Evolutionary conservation across 2,113 vertebrate genomes (phyloP), one percentile per base, ranked within the genome.

Genomic region (Suricata suricatta): DNA sequence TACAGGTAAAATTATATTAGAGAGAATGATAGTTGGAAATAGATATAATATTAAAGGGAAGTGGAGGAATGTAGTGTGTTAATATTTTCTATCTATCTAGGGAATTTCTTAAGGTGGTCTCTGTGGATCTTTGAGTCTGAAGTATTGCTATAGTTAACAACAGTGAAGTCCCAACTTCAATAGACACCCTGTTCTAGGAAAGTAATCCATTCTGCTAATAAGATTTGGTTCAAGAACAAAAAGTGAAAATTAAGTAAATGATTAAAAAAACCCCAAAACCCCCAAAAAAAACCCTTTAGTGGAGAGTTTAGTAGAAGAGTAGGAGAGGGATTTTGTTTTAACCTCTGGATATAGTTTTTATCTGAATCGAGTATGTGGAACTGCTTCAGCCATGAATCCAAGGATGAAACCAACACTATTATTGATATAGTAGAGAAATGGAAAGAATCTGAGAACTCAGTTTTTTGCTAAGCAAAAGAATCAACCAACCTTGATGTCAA

Each of bases 391-490:
- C 38, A 90, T 0, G 2, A 83, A 44, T 5, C 31, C 64, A 33
- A 77, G 38, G 14, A 90, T 29, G 38, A 94, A 68, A 44, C 13
- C 27, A 88, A 27, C 3, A 90, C 9, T 15, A 0, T 33, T 41
- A 2, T 13, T 95, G 72, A 54, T 63, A 83, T 7, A 76, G 27
- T 16, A 76, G 52, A 86, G 7, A 52, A 12, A 77, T 25, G 64
- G 11, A 4, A 90, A 79, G 52, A 85, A 84, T 13, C 44, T 41
- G 9, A 98, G 29, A 89, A 86, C 6, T 66, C 35, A 50, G 6
- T 60, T 71, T 72, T 63, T 10, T 90, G 25, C 71, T 41, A 90
- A 88, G 72, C 41, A 90, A 97, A 93, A 89, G 15, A 81, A 86
- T 68, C 79, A 92, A 27, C 31, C 38, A 81, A 66, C 8, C 9